These are phyloP conservation scores for Carettochelys insculpta DNA, from an alignment of 2,113 vertebrate genomes.

Conservation along the genomic window DNA sequence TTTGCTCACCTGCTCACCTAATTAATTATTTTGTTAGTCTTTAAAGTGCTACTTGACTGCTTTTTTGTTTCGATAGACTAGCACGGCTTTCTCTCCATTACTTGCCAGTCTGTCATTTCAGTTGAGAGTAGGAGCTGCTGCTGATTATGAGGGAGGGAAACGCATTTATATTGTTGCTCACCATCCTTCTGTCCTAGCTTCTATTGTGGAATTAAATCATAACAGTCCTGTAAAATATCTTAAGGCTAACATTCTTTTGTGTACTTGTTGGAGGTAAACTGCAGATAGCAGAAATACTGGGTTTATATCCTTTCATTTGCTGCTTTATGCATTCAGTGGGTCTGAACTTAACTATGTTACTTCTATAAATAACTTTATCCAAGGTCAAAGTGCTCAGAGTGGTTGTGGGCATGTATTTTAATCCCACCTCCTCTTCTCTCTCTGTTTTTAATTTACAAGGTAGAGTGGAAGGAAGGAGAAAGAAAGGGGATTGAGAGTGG, in stretches of 20 bases:
- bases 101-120: neutral
- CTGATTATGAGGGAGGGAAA: rapidly evolving
- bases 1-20: too few species aligned
- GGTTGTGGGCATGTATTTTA: neutral
- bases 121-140: neutral
- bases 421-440: neutral
- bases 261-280: neutral
- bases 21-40: too few species aligned
- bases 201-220: neutral
- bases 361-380: neutral
- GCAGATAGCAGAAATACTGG: neutral
- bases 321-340: neutral
- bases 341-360: neutral
- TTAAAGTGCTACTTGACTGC: too few species aligned
- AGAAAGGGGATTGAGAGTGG: neutral
- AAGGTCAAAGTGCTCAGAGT: neutral
- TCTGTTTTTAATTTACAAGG: neutral
- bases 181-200: neutral
- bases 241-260: neutral
- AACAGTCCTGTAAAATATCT: neutral
- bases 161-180: rapidly evolving
- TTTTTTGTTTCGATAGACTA: too few species aligned
- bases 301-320: neutral
- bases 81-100: too few species aligned
- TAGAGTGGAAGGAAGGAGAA: neutral